Conservation (phyloP, 2,888 invertebrate genomes). For the Agrotis puta region DNA sequence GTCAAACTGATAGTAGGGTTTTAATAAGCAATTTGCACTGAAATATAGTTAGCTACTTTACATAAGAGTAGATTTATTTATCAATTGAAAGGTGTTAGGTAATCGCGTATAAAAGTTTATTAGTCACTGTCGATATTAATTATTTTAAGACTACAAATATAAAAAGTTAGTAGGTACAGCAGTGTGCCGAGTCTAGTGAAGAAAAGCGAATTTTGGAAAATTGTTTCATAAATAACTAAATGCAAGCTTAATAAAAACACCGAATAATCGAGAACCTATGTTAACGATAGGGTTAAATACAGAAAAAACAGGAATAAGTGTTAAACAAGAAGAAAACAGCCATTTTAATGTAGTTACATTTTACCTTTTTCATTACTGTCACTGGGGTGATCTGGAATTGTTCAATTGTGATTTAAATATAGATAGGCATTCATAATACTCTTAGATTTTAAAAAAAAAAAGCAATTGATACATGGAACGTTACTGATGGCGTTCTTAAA, state of each 20-base stretch:
- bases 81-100: constrained; percentile 6
- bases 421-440: neutral
- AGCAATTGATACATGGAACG: neutral
- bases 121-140: constrained; percentile 19
- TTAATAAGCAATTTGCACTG: neutral
- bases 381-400: constrained; percentile 85
- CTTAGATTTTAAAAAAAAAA: neutral
- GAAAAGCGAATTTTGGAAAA: constrained; percentile 19
- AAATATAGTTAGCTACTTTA: neutral
- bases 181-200: constrained; percentile 6
- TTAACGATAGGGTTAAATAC: constrained; percentile 32
- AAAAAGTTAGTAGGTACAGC: neutral
- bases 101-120: constrained; percentile 14
- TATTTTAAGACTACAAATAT: neutral
- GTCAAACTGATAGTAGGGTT: neutral
- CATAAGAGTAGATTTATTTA: neutral
- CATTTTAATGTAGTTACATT: constrained; percentile 63
- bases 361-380: constrained; percentile 88
- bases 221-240: constrained; percentile 1
- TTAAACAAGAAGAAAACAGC: constrained; percentile 61
- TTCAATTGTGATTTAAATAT: constrained; percentile 49
- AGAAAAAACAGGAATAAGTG: constrained; percentile 49
- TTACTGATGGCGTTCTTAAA: neutral
- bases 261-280: constrained; percentile 7
- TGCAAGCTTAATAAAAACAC: constrained; percentile 2